Evolutionary conservation across 2,888 invertebrate species (phyloP), one percentile per base, ranked within the genome.

Genomic region (Athalia circularis): DNA sequence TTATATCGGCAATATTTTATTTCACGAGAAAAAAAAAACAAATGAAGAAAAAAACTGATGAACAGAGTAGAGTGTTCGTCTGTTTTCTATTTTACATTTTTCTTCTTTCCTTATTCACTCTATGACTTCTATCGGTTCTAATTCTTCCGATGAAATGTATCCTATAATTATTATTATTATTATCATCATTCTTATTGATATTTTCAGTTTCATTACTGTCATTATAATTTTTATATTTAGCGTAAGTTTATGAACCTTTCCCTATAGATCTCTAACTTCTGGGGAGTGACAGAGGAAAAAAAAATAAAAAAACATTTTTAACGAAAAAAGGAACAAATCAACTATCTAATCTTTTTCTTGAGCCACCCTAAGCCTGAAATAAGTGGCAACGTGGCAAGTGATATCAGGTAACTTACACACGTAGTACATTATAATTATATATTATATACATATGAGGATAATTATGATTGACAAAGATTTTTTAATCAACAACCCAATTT

Each of bases 351-450:
- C 79, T 79, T 82, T 82, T 83, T 80, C 83, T 80, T 81, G 83
- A 85, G 88, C 89, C 88, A 88, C 89, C 87, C 87, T 88, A 86
- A 86, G 87, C 87, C 87, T 75, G 74, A 84, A 80, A 74, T 80
- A 80, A 79, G 76, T 81, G 87, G 88, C 84, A 87, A 88, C 82
- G 89, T 88, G 89, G 88, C 89, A 89, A 87, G 89, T 89, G 89
- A 89, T 89, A 88, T 85, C 83, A 85, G 74, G 62, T 9, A 57
- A 61, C 68, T 68, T 62, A 75, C 62, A 75, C 74, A 50, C 45
- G 59, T 70, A 70, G 54, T 65, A 47, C 7, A n/a, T 5, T 68
- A 15, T 68, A 70, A 11, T 15, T 57, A 45, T 45, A 9, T 4
- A 13, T 61, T 11, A 11, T 11, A 43, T 15, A 29, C 13, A 68